Evolutionary conservation across 2,113 vertebrate genomes (phyloP).

Genomic region (Cephalopholis sonnerati): DNA sequence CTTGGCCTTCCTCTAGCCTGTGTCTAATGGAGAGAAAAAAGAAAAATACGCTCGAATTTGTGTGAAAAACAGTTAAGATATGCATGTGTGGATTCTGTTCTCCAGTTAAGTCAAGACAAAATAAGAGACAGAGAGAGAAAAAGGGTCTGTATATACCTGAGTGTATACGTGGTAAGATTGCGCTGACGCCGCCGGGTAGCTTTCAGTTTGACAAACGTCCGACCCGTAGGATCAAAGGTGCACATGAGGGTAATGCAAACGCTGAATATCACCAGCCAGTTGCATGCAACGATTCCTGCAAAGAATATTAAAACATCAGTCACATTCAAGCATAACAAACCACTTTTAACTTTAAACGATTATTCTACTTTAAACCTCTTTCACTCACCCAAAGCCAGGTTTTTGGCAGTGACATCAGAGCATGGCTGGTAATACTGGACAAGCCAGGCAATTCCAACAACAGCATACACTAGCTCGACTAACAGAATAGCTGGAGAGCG

Average conservation of each 20-base stretch:
- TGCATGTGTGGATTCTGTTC: background rate
- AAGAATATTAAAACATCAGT: slow-evolving; percentile 37
- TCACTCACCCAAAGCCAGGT: slow-evolving; percentile 93
- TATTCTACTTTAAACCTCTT: background rate
- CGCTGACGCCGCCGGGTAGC: slow-evolving; percentile 96
- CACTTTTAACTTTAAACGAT: background rate
- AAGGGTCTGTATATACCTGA: slow-evolving; percentile 84
- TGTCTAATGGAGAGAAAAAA: slow-evolving; percentile 84
- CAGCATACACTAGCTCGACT: slow-evolving; percentile 97
- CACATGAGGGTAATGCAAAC: slow-evolving; percentile 98
- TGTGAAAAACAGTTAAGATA: background rate
- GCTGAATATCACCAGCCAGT: slow-evolving; percentile 98
- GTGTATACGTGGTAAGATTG: slow-evolving; percentile 95
- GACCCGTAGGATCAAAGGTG: slow-evolving; percentile 97
- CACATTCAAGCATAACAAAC: slow-evolving; percentile 2
- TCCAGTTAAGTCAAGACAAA: background rate
- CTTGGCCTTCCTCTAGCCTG: slow-evolving; percentile 96
- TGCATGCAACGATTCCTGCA: slow-evolving; percentile 97
- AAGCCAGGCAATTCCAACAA: slow-evolving; percentile 97
- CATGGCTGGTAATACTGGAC: slow-evolving; percentile 97
- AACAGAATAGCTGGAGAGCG: slow-evolving; percentile 91
- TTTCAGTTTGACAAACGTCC: slow-evolving; percentile 97
- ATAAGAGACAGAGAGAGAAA: slow-evolving; percentile 1
- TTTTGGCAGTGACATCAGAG: slow-evolving; percentile 96
- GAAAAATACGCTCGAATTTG: background rate